Evolutionary conservation across 2,888 invertebrate species (phyloP).

Genomic region (Euplexia lucipara): DNA sequence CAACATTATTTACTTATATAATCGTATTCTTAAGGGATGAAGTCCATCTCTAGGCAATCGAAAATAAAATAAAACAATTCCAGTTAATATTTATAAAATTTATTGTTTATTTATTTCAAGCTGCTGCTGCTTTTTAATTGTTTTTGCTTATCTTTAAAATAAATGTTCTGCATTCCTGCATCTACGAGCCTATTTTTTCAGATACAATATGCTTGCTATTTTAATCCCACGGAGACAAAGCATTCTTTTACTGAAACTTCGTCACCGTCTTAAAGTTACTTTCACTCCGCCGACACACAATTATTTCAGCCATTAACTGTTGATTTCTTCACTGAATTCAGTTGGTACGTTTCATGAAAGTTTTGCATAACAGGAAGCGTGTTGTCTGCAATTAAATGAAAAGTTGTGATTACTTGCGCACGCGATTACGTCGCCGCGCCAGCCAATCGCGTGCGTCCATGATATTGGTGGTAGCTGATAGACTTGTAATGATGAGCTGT

Average conservation of each 20-base stretch:
- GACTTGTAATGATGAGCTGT: conserved; percentile 24
- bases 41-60: too few species aligned
- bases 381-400: conserved; percentile 68
- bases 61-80: too few species aligned
- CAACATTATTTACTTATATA: too few species aligned
- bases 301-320: conserved; percentile 25
- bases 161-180: too few species aligned
- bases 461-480: conserved; percentile 28
- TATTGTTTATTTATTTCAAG: too few species aligned
- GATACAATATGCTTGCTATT: too few species aligned
- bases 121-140: too few species aligned
- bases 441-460: conserved; percentile 37
- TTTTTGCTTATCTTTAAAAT: too few species aligned
- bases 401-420: conserved; percentile 64
- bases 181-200: too few species aligned
- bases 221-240: conserved; percentile 19
- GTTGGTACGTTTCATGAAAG: conserved; percentile 58
- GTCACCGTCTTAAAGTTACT: conserved; percentile 11
- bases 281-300: conserved; percentile 28
- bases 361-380: conserved; percentile 69
- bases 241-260: conserved; percentile 14
- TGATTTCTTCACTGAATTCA: conserved; percentile 39
- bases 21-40: too few species aligned
- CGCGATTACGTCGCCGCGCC: conserved; percentile 46
- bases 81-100: too few species aligned